Percentiles rank a stretch among this genome's conserved stretches.
phyloP scores from a whole-genome alignment of 2,113 vertebrate genomes.

The Lasiurus borealis region DNA sequence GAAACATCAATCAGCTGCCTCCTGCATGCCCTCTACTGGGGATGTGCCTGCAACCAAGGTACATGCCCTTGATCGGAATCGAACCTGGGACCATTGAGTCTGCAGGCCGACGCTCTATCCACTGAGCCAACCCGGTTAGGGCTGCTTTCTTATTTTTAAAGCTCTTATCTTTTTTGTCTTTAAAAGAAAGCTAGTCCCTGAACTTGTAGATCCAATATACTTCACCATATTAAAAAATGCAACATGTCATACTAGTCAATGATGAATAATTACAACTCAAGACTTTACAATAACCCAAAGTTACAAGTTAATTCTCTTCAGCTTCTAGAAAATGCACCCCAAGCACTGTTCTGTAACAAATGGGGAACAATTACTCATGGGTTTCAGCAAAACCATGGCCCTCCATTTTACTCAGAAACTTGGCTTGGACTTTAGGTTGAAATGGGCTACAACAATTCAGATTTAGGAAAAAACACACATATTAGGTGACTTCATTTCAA shows the following conservation, averaged over 20 bases:
- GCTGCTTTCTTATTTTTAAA: background rate
- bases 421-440: background rate
- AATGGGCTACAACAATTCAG: background rate
- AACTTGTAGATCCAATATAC: background rate
- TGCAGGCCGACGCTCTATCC: too few species aligned
- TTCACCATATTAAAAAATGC: conserved; percentile 22
- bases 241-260: background rate
- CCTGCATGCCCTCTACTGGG: too few species aligned
- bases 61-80: too few species aligned
- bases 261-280: background rate
- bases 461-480: background rate
- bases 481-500: background rate
- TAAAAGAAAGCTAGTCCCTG: conserved; percentile 7
- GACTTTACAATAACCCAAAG: conserved; percentile 49
- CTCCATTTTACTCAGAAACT: background rate
- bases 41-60: too few species aligned
- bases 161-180: background rate
- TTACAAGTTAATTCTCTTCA: conserved; percentile 23
- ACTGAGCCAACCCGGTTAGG: too few species aligned
- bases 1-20: too few species aligned
- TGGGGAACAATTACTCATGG: background rate
- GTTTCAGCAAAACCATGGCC: background rate
- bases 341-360: conserved; percentile 12
- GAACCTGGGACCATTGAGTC: too few species aligned
- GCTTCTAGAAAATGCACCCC: conserved; percentile 36